A percentile compares a stretch with the other conserved stretches of the same genome.
Conservation (phyloP, 2,113 vertebrate genomes). For the Sinocyclocheilus rhinocerous region DNA sequence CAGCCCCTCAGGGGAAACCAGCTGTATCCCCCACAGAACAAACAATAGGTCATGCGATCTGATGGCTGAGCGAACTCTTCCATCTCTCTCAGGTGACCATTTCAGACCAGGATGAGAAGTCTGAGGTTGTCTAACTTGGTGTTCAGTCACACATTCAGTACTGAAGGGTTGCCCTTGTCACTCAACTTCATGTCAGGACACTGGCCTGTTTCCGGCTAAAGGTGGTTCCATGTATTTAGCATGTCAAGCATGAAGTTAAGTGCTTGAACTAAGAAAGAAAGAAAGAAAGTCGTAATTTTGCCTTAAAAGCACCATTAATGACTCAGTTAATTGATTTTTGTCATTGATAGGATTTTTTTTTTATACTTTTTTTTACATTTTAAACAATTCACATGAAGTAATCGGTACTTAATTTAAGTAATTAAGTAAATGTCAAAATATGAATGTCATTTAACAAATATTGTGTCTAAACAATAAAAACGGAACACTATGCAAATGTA, state of each 20-base stretch:
- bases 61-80: conserved; percentile 7
- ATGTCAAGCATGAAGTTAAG: not conserved
- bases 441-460: too few relatives aligned
- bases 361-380: too few relatives aligned
- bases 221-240: not conserved
- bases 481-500: too few relatives aligned
- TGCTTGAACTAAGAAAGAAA: not conserved
- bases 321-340: too few relatives aligned
- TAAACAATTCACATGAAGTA: too few relatives aligned
- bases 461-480: too few relatives aligned
- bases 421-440: too few relatives aligned
- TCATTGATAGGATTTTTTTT: too few relatives aligned
- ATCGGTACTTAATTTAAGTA: too few relatives aligned
- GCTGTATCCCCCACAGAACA: conserved; percentile 7
- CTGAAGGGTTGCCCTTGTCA: not conserved
- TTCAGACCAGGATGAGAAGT: not conserved
- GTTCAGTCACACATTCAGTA: not conserved
- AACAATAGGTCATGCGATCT: conserved; percentile 42
- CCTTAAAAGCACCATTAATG: not conserved
- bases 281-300: too few relatives aligned
- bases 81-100: conserved; percentile 24
- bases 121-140: not conserved
- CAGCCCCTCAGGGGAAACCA: conserved; percentile 34
- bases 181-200: not conserved
- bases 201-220: not conserved